Base-by-base conservation (phyloP, 2,113 vertebrate genomes). In the Carassius carassius region DNA sequence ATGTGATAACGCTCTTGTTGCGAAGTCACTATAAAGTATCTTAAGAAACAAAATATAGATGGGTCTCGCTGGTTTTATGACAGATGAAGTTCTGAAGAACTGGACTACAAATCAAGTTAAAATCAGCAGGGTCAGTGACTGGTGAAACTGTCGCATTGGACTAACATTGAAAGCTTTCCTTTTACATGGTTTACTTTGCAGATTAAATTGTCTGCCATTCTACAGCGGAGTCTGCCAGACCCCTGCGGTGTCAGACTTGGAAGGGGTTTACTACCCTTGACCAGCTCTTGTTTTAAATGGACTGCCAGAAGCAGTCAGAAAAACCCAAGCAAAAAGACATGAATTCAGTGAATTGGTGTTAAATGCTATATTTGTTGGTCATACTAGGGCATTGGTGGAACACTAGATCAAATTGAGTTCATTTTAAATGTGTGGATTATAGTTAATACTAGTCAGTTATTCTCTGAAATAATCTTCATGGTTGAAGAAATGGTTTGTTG, bases 211-310 rank as follows among this genome's bases (percentile, higher is more conserved):
- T 47, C 44, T 47, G 44, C 44, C 44, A 12, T 47, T 47, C 44
- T 47, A 47, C 3, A 47, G 44, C 41, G 73, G 79, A 23, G 80
- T 49, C 78, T 88, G 76, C 86, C 87, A 83, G 77, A 70, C 54
- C 63, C 72, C 72, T 58, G 51, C 51, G 51, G 69, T 54, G 21
- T 78, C 35, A 84, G 65, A 69, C 62, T 88, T 87, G 82, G 80
- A 83, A 78, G 84, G 63, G 49, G 35, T 88, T 85, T 76, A 35
- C 67, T 88, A 62, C 47, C 75, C 83, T 51, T 84, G 88, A 85
- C 58, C 81, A 84, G 32, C 62, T 83, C 76, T 78, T 86, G 82
- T 84, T 86, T 87, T 70, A 83, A 65, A 86, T 82, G 74, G 86
- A 73, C 77, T 84, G 47, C 35, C 63, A 41, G 72, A 25, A 60